Evolutionary conservation across 1,140 invertebrate genomes (phyloP), one percentile per base, ranked within the genome.

Genomic region (honey bee (Apis mellifera)): DNA sequence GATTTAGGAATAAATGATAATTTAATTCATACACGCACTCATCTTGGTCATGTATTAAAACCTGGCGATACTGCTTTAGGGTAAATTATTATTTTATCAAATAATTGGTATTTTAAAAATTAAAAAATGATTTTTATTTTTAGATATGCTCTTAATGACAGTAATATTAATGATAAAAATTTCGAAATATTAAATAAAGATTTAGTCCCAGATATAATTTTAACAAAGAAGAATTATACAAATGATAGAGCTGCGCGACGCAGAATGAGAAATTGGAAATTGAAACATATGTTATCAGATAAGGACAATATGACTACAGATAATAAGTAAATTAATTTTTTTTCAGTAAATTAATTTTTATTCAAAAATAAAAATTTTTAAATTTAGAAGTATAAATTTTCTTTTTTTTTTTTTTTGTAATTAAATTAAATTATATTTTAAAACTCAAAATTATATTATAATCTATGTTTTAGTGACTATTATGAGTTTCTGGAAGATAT

Each of bases 401-500:
- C 68, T 70, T 2, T 4, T 26, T 12, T 32, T 42, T 0, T n/a
- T n/a, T n/a, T 26, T 65, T 32, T 15, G 5, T 42, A 42, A 42
- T 42, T 42, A 42, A 42, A 42, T 12, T 12, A 72, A 80, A 80
- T 71, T 11, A 19, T 59, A 21, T 48, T 66, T 1, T 48, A 66
- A 69, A 23, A 52, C 9, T n/a, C 23, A 17, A 17, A 48, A n/a
- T 48, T 12, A 48, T 48, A 42, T 68, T 66, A 66, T 7, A 48
- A 60, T 86, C 59, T 86, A 32, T 32, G 83, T 89, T 93, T 64
- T 91, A 98, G 97, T 86, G 98, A 99, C 88, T 99, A 98, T 92
- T 96, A 97, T 89, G 98, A 99, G 87, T 99, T 99, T 94, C 95
- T 99, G 92, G 98, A 99, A 89, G 99, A 99, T 92, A 93, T 99